Conservation (phyloP, 2,113 vertebrate genomes). For the Hippocampus guttulatus region DNA sequence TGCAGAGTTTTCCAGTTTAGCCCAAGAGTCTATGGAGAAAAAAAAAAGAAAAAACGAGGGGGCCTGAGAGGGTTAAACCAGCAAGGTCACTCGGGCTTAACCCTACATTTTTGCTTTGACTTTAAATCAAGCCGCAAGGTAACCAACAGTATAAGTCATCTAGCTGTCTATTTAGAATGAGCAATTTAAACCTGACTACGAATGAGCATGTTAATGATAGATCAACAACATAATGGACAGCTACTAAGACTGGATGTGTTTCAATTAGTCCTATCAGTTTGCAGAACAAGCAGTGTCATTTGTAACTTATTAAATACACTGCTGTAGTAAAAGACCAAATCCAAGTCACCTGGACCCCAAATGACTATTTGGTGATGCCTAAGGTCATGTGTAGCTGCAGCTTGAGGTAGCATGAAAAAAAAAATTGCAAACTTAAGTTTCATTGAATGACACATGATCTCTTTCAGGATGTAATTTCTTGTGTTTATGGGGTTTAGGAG, state of each 20-base stretch:
- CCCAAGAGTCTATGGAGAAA: too few relatives aligned
- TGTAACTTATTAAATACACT: neutral
- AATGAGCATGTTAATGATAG: neutral
- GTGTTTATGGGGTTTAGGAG: too few relatives aligned
- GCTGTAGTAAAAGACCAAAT: neutral
- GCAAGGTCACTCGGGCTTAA: neutral
- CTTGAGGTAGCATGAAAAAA: too few relatives aligned
- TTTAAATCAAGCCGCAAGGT: conserved; percentile 13
- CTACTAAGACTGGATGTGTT: neutral
- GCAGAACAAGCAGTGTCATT: neutral
- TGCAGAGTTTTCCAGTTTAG: too few relatives aligned
- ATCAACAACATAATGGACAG: neutral
- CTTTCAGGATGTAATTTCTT: too few relatives aligned
- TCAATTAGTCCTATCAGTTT: neutral
- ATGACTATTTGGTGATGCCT: neutral
- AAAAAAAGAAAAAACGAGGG: too few relatives aligned
- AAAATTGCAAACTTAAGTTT: too few relatives aligned
- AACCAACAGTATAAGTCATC: conserved; percentile 1
- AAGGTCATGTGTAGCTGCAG: neutral
- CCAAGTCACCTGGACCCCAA: neutral
- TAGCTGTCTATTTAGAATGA: conserved; percentile 7
- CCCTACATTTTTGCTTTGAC: neutral
- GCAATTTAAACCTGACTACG: neutral
- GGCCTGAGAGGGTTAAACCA: conserved; percentile 13
- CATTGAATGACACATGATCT: too few relatives aligned